Evolutionary conservation across 2,113 vertebrate genomes (phyloP), one percentile per base, ranked within the genome.

Genomic region (Alexandromys fortis): DNA sequence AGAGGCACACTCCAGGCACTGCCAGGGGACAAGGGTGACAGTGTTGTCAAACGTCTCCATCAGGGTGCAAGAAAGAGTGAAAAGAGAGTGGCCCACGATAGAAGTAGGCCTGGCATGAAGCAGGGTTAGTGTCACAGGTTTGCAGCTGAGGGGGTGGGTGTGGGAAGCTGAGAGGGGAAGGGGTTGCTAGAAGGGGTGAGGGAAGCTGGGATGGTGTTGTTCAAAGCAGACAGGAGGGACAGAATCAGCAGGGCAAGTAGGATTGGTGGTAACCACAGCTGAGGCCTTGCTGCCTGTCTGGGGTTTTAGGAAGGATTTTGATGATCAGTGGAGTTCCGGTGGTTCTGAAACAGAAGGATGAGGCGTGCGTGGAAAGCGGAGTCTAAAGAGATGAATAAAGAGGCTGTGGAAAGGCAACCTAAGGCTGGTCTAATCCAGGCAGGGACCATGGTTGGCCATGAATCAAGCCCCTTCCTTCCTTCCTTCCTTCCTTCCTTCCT

Each of bases 41-140:
- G 24, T 61, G 8, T 14, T 75, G 88, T 89, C 52, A 30, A 12
- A 35, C 45, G 28, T 35, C 52, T 49, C 9, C 7, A 1, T 79
- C 11, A 4, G 17, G 26, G 21, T 72, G 16, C 45, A 72, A 65
- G 82, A 95, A 82, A 19, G 42, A n/a, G 38, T 49, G 55, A 82
- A 52, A 17, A 35, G 52, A 88, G 19, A 4, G 49, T 24, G 49
- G 35, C 16, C 5, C 8, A 28, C 14, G 1, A 5, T 0, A 19
- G 8, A 33, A 3, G 68, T 35, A 42, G n/a, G 21, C 76, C 65
- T 5, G 5, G 3, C 2, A 24, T 7, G 76, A 45, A n/a, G 81
- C 9, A 30, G n/a, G 47, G 21, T 14, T 2, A 2, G 10, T 0
- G 26, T 0, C 2, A 1, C 33, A 55, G 79, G 12, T 11, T 10